phyloP scores from a whole-genome alignment of 2,797 vertebrate species.

The Scomberomorus guttatus region DNA sequence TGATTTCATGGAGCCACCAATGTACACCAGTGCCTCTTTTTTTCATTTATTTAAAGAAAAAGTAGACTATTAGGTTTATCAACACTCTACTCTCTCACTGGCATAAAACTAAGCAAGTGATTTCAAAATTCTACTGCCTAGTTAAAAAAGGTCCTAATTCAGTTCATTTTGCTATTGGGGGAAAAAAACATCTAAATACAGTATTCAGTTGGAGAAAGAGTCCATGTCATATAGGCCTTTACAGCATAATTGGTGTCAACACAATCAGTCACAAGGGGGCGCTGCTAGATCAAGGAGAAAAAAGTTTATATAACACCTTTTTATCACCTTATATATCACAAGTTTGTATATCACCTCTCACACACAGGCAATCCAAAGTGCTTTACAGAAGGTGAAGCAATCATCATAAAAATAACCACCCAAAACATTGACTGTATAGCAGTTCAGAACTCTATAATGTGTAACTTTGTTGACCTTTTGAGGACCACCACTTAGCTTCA shows the following conservation, averaged over 20 bases:
- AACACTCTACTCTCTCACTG: too few species aligned
- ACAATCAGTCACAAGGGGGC: conserved; percentile 51
- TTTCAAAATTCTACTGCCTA: too few species aligned
- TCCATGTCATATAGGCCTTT: neutral
- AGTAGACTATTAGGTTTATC: neutral
- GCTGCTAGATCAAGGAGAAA: conserved; percentile 16
- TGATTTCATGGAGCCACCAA: neutral
- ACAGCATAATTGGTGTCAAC: neutral
- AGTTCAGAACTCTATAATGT: neutral
- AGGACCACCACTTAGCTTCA: neutral
- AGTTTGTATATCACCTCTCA: neutral
- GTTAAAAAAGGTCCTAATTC: neutral
- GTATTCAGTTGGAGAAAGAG: neutral
- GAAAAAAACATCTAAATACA: neutral
- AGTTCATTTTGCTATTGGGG: neutral
- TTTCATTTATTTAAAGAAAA: neutral
- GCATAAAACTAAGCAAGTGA: too few species aligned
- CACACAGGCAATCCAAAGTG: neutral
- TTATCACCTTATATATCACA: too few species aligned
- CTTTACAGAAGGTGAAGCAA: neutral
- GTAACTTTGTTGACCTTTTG: too few species aligned
- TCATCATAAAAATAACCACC: neutral
- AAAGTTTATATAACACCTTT: neutral
- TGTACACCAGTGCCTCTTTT: neutral
- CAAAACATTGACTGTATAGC: neutral